Evolutionary conservation across 2,113 vertebrate species (phyloP).

Genomic region (Desmodus rotundus): DNA sequence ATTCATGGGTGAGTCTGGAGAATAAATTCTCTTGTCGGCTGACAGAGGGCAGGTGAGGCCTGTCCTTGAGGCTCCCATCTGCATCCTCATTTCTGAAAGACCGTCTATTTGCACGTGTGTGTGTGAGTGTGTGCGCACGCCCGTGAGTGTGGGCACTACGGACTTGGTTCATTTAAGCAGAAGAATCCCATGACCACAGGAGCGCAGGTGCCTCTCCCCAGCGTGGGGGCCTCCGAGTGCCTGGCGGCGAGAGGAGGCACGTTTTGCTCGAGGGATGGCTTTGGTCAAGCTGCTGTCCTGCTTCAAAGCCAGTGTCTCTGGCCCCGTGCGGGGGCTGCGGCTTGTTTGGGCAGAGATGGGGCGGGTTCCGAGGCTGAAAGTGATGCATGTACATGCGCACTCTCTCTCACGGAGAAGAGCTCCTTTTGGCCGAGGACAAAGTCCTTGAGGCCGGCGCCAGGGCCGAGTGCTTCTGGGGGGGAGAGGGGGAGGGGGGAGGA

Average conservation of each 20-base stretch:
- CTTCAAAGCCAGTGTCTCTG: background rate
- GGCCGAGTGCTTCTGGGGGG: background rate
- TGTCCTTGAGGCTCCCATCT: slow-evolving; percentile 83
- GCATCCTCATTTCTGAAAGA: slow-evolving; percentile 79
- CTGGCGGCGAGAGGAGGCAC: background rate
- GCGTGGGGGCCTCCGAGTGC: background rate
- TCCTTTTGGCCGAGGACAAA: background rate
- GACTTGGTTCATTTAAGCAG: slow-evolving; percentile 64
- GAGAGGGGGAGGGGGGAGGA: fast-evolving
- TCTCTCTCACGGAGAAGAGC: background rate
- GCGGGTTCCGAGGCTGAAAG: background rate
- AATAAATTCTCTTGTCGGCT: slow-evolving; percentile 80
- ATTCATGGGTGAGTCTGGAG: slow-evolving; percentile 82
- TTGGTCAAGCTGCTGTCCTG: background rate
- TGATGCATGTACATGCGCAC: fast-evolving
- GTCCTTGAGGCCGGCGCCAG: background rate
- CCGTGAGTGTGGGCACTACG: background rate
- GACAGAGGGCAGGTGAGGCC: slow-evolving; percentile 82
- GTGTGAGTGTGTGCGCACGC: background rate
- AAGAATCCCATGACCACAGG: slow-evolving; percentile 28
- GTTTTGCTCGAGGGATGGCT: background rate
- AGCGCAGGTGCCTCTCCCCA: background rate
- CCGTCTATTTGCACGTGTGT: slow-evolving; percentile 60
- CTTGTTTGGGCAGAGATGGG: background rate
- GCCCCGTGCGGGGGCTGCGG: fast-evolving